Evolutionary conservation across 2,797 vertebrate genomes (phyloP).

Genomic region (Champsocephalus gunnari): DNA sequence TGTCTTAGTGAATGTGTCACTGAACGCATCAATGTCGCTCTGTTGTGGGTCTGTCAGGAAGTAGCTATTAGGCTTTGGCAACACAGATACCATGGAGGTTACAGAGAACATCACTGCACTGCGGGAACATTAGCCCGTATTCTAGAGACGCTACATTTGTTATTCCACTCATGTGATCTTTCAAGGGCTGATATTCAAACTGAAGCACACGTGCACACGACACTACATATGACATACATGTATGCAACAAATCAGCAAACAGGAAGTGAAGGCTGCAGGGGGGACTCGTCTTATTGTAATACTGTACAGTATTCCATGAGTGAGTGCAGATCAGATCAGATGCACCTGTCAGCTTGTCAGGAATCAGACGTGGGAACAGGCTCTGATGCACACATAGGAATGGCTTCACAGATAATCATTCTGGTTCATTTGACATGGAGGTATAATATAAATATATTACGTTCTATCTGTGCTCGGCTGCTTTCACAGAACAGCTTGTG

Average conservation of each 20-base stretch:
- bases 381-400: conserved; percentile 40
- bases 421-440: conserved; percentile 15
- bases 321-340: conserved; percentile 1
- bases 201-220: neutral
- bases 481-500: neutral
- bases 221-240: neutral
- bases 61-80: too few species aligned
- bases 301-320: neutral
- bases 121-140: neutral
- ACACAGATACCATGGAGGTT: neutral
- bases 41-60: neutral
- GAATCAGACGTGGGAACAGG: conserved; percentile 27
- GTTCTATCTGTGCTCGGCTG: neutral
- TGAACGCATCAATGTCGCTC: too few species aligned
- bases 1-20: too few species aligned
- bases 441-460: conserved; percentile 12
- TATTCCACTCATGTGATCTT: too few species aligned
- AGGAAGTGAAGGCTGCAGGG: too few species aligned
- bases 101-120: neutral
- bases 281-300: conserved; percentile 4
- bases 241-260: neutral
- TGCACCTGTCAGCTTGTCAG: conserved; percentile 14
- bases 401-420: conserved; percentile 37
- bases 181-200: too few species aligned
- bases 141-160: too few species aligned